Evolutionary conservation across 92 coral and sea anemone species (phyloP), one percentile per base, ranked within the genome.

Genomic region (Palythoa caribaeorum): DNA sequence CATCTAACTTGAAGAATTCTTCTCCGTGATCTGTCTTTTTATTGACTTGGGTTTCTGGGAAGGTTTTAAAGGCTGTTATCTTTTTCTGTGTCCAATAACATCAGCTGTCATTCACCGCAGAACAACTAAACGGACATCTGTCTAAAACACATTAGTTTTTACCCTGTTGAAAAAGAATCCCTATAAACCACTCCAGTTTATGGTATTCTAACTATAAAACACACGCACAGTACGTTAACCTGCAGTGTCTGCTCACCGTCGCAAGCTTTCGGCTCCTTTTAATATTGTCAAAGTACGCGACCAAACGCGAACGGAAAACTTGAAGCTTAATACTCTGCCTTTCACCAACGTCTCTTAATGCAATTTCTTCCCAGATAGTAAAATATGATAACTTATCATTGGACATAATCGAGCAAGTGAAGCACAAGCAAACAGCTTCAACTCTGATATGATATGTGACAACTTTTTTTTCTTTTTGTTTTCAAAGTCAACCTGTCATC

Each of bases 401-500:
- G 19, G 21, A 2, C 48, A 28, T 9, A 47, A 68, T 47, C 59
- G 35, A 63, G 40, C 35, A 66, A n/a, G 35, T 50, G 60, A 47
- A 65, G 53, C 60, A 47, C 20, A 81, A 38, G 65, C 20, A 81
- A 81, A 68, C 86, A 66, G 47, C 62, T 81, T 54, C 52, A 51
- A 37, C 35, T 55, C 50, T 51, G 63, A 77, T 17, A 63, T 40
- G 73, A 63, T 80, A 37, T 80, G 57, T 80, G 85, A 81, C 86
- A 47, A 65, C 86, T 52, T 72, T 60, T 62, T 85, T 59, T 76
- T 85, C 74, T 40, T 76, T 66, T 52, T 84, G 76, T 62, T 88
- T 68, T 91, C 76, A 94, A 93, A 88, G 83, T 52, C 66, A 73
- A 81, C 52, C 92, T 94, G 97, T 94, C 96, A 92, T 73, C 95